Conservation (phyloP, 92 coral and sea anemone species). For the Porites cylindrica region DNA sequence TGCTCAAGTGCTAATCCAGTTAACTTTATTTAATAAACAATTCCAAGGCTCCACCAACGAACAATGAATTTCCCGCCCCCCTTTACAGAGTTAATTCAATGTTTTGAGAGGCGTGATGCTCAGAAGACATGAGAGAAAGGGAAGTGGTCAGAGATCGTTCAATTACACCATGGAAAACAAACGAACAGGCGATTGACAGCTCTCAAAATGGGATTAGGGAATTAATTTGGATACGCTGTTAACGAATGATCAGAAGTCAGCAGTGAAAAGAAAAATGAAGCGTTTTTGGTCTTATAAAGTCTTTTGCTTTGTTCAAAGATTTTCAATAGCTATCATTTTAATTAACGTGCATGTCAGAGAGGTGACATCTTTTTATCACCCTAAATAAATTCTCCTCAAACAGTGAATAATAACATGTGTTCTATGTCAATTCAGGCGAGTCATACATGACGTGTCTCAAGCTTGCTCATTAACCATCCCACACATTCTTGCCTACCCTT, state of each 20-base stretch:
- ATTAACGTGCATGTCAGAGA: constrained; percentile 92
- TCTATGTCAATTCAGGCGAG: constrained; percentile 95
- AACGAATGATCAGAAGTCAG: constrained; percentile 88
- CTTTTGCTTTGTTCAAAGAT: constrained; percentile 90
- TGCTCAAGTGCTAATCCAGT: constrained; percentile 67
- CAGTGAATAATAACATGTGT: constrained; percentile 98
- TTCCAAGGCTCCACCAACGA: constrained; percentile 46
- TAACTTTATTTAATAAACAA: constrained; percentile 61
- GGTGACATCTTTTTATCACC: constrained; percentile 98
- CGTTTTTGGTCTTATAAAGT: constrained; percentile 76
- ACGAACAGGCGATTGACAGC: constrained; percentile 81
- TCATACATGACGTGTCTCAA: constrained; percentile 91
- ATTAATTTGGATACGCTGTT: constrained; percentile 90
- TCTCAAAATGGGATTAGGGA: constrained; percentile 85
- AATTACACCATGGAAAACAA: constrained; percentile 81
- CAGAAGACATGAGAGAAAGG: constrained; percentile 76
- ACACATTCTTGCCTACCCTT: constrained; percentile 90
- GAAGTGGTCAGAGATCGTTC: constrained; percentile 82
- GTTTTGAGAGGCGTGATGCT: constrained; percentile 93
- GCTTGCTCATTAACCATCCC: constrained; percentile 83
- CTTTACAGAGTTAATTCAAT: constrained; percentile 65
- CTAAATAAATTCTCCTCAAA: constrained; percentile 99
- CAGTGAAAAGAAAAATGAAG: constrained; percentile 62
- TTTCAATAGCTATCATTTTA: constrained; percentile 95
- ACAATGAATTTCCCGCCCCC: constrained; percentile 81